phyloP scores from a whole-genome alignment of 2,113 vertebrate genomes.

The Seriola aureovittata region DNA sequence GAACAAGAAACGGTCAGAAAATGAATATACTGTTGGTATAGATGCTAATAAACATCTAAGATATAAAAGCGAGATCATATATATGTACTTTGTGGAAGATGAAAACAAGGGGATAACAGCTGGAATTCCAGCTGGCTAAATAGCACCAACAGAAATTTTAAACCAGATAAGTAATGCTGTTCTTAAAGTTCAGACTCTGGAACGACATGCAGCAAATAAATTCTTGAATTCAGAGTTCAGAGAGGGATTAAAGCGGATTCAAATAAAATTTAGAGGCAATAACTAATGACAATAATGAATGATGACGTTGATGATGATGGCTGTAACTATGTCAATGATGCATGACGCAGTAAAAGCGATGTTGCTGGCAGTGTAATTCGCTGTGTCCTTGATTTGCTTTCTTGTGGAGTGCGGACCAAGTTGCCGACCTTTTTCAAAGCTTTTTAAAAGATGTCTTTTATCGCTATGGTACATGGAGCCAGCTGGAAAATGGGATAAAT shows the following conservation, averaged over 20 bases:
- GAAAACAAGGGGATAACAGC: conserved; percentile 5
- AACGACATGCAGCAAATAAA: conserved; percentile 8
- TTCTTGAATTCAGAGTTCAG: conserved; percentile 17
- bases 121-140: conserved; percentile 16
- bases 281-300: not conserved
- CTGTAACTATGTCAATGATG: not conserved
- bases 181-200: conserved; percentile 16
- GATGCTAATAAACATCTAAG: conserved; percentile 14
- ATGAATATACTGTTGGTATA: not conserved
- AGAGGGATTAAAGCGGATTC: not conserved
- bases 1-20: not conserved
- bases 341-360: not conserved
- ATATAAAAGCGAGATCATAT: conserved; percentile 13
- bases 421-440: not conserved
- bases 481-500: conserved; percentile 44
- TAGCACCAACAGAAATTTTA: conserved; percentile 13
- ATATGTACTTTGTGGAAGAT: conserved; percentile 4
- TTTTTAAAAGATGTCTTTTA: conserved; percentile 43
- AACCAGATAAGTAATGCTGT: conserved; percentile 1
- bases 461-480: conserved; percentile 6
- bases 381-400: conserved; percentile 4
- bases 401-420: not conserved
- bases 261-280: not conserved
- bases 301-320: not conserved
- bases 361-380: not conserved